A percentile compares a stretch with the other conserved stretches of the same genome.
These are phyloP conservation scores for Plecotus auritus DNA, from an alignment of 2,113 vertebrate genomes.

Conservation along the genomic window DNA sequence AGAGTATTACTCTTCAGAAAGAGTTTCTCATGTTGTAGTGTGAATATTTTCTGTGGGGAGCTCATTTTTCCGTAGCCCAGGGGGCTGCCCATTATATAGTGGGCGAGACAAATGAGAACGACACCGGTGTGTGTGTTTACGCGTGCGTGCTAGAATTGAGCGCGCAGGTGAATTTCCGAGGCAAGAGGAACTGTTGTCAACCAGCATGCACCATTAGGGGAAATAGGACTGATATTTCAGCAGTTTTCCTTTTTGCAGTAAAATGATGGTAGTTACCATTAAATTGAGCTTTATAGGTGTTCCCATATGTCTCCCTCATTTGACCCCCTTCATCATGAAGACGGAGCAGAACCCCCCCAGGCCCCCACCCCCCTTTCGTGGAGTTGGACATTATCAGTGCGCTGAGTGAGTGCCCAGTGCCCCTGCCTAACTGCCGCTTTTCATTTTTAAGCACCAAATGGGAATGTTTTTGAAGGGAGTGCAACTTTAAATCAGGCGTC, in stretches of 20 bases:
- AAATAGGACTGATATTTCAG: conserved; percentile 73
- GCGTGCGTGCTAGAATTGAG: conserved; percentile 41
- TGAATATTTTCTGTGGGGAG: background rate
- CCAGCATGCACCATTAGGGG: conserved; percentile 59
- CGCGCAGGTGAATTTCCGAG: conserved; percentile 44
- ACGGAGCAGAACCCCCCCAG: background rate
- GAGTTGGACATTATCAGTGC: background rate
- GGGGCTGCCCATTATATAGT: conserved; percentile 30
- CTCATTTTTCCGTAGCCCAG: conserved; percentile 13
- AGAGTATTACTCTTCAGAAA: background rate
- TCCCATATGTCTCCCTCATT: background rate
- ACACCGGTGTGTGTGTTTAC: background rate
- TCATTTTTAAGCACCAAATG: conserved; percentile 18
- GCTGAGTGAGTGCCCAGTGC: fast-evolving
- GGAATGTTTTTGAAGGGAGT: background rate
- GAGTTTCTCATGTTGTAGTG: background rate
- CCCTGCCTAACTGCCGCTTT: background rate
- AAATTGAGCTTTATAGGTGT: conserved; percentile 68
- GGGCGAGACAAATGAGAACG: background rate
- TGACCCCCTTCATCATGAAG: background rate
- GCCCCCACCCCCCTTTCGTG: background rate
- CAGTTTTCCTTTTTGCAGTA: conserved; percentile 72
- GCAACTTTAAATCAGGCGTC: background rate
- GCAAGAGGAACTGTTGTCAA: conserved; percentile 36
- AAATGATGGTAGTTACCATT: conserved; percentile 76